Conservation (phyloP, 2,888 invertebrate species). For the Sarcophaga variegata region DNA sequence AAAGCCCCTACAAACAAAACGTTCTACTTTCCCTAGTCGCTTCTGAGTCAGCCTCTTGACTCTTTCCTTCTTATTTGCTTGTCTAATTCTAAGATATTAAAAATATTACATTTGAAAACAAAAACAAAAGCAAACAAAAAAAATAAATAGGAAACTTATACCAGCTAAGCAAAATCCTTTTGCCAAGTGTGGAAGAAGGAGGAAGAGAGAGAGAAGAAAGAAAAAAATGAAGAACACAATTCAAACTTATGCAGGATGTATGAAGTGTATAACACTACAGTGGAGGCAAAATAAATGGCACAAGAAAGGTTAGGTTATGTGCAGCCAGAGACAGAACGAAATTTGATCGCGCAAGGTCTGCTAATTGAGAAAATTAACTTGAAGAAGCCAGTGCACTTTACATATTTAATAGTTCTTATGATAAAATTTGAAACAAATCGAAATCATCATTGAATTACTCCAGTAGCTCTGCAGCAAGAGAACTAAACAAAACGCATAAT, state of each 20-base stretch:
- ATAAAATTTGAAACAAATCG: no score
- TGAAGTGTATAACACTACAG: slow-evolving; percentile 10
- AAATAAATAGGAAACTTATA: slow-evolving; percentile 56
- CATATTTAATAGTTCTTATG: no score
- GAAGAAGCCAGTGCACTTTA: no score
- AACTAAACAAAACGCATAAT: no score
- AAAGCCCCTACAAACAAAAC: slow-evolving; percentile 46
- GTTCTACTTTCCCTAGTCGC: slow-evolving; percentile 44
- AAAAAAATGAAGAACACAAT: slow-evolving; percentile 43
- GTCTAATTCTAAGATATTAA: slow-evolving; percentile 72
- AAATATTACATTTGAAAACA: slow-evolving; percentile 52
- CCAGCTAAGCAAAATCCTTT: slow-evolving; percentile 51
- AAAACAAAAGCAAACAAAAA: slow-evolving; percentile 21
- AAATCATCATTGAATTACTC: no score
- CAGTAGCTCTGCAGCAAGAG: no score
- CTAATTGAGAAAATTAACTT: no score
- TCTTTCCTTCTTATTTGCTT: slow-evolving; percentile 63
- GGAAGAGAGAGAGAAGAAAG: slow-evolving; percentile 7
- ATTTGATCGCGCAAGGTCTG: no score
- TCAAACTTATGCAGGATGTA: slow-evolving; percentile 47
- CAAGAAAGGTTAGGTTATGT: not conserved
- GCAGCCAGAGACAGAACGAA: no score
- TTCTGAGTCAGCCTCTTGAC: slow-evolving; percentile 38
- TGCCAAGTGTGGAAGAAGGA: slow-evolving; percentile 47
- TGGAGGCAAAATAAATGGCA: not conserved